Percentiles rank a stretch among this genome's conserved stretches.
phyloP scores from a whole-genome alignment of 2,113 vertebrate species.

The Aplodontia rufa region DNA sequence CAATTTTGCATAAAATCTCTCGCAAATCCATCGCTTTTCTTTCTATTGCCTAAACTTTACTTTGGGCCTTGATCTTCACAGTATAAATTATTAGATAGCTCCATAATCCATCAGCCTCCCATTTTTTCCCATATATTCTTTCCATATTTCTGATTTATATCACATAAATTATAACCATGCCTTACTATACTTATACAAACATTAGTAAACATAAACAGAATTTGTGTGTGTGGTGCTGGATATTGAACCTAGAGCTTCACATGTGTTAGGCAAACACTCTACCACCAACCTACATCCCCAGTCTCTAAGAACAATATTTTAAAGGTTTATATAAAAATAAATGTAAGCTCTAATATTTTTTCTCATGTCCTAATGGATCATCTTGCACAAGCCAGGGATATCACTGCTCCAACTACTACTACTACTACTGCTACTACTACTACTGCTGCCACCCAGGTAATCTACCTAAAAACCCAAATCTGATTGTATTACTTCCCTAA shows the following conservation, averaged over 20 bases:
- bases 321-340: slow-evolving; percentile 21
- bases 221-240: no score
- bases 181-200: neutral
- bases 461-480: slow-evolving; percentile 11
- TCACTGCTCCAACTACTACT: neutral
- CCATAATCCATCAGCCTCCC: neutral
- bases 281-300: no score
- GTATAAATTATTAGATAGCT: neutral
- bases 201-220: slow-evolving; percentile 19
- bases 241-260: no score
- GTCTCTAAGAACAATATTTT: neutral
- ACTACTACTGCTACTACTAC: no score
- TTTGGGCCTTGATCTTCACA: neutral
- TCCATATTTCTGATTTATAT: neutral
- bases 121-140: neutral
- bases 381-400: neutral
- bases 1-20: slow-evolving; percentile 38
- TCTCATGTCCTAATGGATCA: neutral
- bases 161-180: neutral
- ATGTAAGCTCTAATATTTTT: slow-evolving; percentile 14
- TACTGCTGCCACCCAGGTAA: slow-evolving; percentile 1
- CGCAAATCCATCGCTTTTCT: slow-evolving; percentile 34
- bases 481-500: neutral
- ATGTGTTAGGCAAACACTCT: no score
- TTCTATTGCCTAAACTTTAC: slow-evolving; percentile 38